A percentile compares a stretch with the other conserved stretches of the same genome.
phyloP scores from a whole-genome alignment of 2,888 invertebrate species.

The Allygus modestus region DNA sequence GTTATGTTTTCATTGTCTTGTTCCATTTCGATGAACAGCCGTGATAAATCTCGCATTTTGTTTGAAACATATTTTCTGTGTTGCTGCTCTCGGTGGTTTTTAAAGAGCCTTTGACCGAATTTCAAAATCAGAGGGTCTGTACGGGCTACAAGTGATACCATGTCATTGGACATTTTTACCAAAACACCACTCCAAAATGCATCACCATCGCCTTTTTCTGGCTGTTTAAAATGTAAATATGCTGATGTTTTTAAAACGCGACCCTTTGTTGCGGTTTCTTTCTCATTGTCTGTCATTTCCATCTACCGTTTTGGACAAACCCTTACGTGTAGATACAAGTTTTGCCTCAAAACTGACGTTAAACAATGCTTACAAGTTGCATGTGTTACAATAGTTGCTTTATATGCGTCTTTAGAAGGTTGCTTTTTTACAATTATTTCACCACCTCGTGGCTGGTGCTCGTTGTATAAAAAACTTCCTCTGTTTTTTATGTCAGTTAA shows the following conservation, averaged over 20 bases:
- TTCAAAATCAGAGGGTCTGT: constrained; percentile 15
- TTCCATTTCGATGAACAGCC: constrained; percentile 30
- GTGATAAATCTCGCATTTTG: constrained; percentile 46
- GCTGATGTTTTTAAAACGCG: background rate
- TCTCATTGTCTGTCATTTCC: background rate
- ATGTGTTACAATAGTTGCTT: background rate
- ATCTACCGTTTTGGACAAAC: background rate
- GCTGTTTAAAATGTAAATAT: background rate
- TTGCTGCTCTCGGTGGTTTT: constrained; percentile 43
- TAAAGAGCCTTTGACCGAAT: constrained; percentile 35
- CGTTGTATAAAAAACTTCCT: constrained; percentile 1
- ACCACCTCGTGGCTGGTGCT: constrained; percentile 3
- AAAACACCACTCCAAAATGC: background rate
- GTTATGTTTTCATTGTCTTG: background rate
- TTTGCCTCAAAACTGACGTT: no score
- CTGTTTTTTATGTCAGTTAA: background rate
- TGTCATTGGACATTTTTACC: constrained; percentile 4
- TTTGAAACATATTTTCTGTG: constrained; percentile 23
- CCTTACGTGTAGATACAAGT: background rate
- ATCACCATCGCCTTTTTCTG: background rate
- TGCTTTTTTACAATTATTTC: constrained; percentile 22
- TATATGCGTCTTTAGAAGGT: background rate
- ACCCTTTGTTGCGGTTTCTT: background rate
- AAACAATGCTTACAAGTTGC: constrained; percentile 7
- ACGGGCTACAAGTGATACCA: background rate